Conservation (phyloP, 2,888 invertebrate genomes). For the Hypomecis atomaria region DNA sequence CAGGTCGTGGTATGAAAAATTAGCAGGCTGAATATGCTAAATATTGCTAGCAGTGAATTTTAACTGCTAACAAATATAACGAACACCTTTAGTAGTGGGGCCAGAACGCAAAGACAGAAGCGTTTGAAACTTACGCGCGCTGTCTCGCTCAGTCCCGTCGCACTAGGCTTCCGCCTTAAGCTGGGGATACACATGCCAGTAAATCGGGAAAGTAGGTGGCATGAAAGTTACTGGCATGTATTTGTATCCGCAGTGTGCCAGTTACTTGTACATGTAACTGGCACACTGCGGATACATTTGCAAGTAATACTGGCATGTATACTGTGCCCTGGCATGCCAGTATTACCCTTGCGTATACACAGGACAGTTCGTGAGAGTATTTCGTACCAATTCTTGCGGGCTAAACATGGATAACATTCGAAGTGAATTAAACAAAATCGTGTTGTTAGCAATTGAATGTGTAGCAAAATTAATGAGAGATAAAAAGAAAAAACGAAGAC, state of each 20-base stretch:
- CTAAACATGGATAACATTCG: conserved; percentile 24
- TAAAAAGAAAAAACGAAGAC: conserved; percentile 29
- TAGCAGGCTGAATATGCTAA: too few relatives aligned
- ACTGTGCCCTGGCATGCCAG: conserved; percentile 31
- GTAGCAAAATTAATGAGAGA: conserved; percentile 29
- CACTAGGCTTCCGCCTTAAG: too few relatives aligned
- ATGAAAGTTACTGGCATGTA: conserved; percentile 31
- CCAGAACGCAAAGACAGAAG: too few relatives aligned
- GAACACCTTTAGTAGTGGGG: too few relatives aligned
- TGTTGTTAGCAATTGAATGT: conserved; percentile 30
- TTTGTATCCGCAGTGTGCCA: too few relatives aligned
- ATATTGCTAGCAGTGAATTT: too few relatives aligned
- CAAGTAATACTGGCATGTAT: conserved; percentile 36
- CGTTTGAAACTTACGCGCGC: too few relatives aligned
- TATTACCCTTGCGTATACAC: conserved; percentile 28
- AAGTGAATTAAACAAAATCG: conserved; percentile 26
- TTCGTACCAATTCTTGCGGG: conserved; percentile 38
- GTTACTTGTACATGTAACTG: conserved; percentile 33
- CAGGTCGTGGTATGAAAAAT: too few relatives aligned
- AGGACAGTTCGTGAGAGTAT: conserved; percentile 42
- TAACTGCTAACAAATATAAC: too few relatives aligned
- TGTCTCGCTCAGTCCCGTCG: too few relatives aligned
- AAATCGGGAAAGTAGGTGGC: conserved; percentile 28
- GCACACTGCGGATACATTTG: conserved; percentile 36
- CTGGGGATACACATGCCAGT: conserved; percentile 22